Percentiles rank a stretch among this genome's conserved stretches.
Evolutionary conservation across 2,888 invertebrate species (phyloP).

Genomic region (Willowsia nigromaculata): DNA sequence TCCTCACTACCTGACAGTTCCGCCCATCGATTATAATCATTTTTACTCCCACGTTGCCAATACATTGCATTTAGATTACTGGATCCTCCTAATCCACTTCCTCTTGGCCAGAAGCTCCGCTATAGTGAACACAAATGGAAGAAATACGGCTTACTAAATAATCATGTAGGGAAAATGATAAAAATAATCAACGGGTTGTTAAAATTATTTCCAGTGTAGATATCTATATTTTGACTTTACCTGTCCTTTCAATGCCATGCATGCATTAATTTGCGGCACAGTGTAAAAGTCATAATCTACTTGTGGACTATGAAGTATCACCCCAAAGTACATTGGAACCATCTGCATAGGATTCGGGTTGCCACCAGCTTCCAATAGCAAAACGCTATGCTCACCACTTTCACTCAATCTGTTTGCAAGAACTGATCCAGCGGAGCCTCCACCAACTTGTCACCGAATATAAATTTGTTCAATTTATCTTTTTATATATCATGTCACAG

Average conservation of each 20-base stretch:
- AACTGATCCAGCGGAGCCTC: background rate
- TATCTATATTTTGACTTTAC: conserved; percentile 9
- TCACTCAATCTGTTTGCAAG: background rate
- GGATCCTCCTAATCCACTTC: conserved; percentile 88
- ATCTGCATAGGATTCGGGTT: conserved; percentile 4
- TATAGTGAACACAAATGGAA: background rate
- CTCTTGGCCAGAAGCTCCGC: conserved; percentile 83
- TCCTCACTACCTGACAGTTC: conserved; percentile 60
- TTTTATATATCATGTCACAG: too few species aligned
- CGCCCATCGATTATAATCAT: conserved; percentile 74
- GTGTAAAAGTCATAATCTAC: conserved; percentile 62
- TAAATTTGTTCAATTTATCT: too few species aligned
- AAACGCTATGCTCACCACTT: background rate
- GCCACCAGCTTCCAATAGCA: conserved; percentile 67
- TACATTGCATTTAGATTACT: conserved; percentile 82
- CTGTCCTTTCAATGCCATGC: conserved; percentile 50
- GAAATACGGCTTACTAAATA: background rate
- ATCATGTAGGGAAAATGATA: background rate
- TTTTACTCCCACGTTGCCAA: conserved; percentile 70
- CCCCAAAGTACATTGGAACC: background rate
- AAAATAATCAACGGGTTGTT: background rate
- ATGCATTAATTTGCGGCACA: background rate
- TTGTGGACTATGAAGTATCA: conserved; percentile 2
- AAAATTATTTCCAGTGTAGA: background rate
- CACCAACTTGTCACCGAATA: conserved; percentile 27